phyloP scores from a whole-genome alignment of 2,888 invertebrate genomes.

The Gasteruption jaculator region DNA sequence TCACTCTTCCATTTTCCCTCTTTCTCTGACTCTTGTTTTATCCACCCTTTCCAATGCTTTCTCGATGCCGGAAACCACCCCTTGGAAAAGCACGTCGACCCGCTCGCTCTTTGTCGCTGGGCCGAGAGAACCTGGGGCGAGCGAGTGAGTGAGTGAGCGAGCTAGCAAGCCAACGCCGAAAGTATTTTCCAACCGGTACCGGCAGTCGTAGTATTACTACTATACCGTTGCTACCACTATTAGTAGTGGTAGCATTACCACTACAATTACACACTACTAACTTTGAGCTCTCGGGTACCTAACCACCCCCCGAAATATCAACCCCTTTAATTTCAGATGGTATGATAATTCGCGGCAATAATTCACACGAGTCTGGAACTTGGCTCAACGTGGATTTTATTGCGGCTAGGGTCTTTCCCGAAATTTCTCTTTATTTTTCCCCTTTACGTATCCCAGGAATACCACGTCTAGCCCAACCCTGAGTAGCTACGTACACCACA shows the following conservation, averaged over 20 bases:
- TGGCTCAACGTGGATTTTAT: conserved; percentile 43
- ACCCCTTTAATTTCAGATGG: conserved; percentile 48
- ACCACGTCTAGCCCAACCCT: too few species aligned
- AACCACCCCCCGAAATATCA: conserved; percentile 37
- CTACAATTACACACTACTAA: conserved; percentile 11
- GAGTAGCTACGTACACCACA: too few species aligned
- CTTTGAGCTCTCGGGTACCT: too few species aligned
- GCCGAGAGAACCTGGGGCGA: conserved; percentile 8
- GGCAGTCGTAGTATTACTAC: conserved; percentile 26
- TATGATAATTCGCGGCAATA: conserved; percentile 49
- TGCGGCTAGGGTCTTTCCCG: conserved; percentile 26
- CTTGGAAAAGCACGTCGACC: conserved; percentile 23
- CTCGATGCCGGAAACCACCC: conserved; percentile 26
- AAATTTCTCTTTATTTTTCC: conserved; percentile 1
- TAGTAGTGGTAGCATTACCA: neutral
- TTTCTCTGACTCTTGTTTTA: conserved; percentile 14
- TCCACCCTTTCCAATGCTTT: conserved; percentile 18
- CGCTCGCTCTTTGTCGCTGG: conserved; percentile 15
- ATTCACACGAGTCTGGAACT: conserved; percentile 40
- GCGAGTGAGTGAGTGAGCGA: conserved; percentile 21
- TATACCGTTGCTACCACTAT: conserved; percentile 21
- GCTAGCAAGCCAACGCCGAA: conserved; percentile 33
- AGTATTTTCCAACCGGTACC: conserved; percentile 43
- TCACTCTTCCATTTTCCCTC: conserved; percentile 11
- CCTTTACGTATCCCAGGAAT: neutral